A percentile compares a stretch with the other conserved stretches of the same genome.
phyloP scores from a whole-genome alignment of 2,888 invertebrate species.

The Rhamphomyia laevipes region DNA sequence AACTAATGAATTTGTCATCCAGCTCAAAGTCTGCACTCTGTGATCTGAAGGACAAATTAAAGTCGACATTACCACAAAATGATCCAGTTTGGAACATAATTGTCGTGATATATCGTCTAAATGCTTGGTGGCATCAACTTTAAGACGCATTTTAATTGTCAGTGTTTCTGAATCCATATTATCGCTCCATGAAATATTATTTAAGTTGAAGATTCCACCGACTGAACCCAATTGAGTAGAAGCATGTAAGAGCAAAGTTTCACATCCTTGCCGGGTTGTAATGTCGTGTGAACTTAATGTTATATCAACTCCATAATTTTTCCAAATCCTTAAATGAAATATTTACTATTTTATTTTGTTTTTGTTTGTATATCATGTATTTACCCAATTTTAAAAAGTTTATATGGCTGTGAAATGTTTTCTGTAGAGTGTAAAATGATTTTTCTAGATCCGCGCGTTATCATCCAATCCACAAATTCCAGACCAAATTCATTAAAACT shows the following conservation, averaged over 20 bases:
- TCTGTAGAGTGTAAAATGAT: constrained; percentile 69
- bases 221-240: constrained; percentile 49
- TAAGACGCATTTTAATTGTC: background rate
- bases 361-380: constrained; percentile 11
- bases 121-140: constrained; percentile 52
- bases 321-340: constrained; percentile 47
- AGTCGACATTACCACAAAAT: constrained; percentile 86
- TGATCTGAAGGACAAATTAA: constrained; percentile 86
- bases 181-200: constrained; percentile 69
- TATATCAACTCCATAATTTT: constrained; percentile 54
- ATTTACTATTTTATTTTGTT: background rate
- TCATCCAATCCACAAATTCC: constrained; percentile 77
- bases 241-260: constrained; percentile 52
- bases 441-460: constrained; percentile 67
- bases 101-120: constrained; percentile 56
- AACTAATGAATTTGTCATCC: constrained; percentile 81
- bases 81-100: constrained; percentile 45
- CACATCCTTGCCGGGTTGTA: constrained; percentile 56
- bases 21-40: constrained; percentile 82
- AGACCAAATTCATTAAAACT: constrained; percentile 89
- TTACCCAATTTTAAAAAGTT: constrained; percentile 56
- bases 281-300: constrained; percentile 59
- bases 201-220: constrained; percentile 81
- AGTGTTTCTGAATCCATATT: constrained; percentile 67
- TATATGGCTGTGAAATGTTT: constrained; percentile 73